phyloP scores from a whole-genome alignment of 2,888 invertebrate species.

The Archips xylosteana region DNA sequence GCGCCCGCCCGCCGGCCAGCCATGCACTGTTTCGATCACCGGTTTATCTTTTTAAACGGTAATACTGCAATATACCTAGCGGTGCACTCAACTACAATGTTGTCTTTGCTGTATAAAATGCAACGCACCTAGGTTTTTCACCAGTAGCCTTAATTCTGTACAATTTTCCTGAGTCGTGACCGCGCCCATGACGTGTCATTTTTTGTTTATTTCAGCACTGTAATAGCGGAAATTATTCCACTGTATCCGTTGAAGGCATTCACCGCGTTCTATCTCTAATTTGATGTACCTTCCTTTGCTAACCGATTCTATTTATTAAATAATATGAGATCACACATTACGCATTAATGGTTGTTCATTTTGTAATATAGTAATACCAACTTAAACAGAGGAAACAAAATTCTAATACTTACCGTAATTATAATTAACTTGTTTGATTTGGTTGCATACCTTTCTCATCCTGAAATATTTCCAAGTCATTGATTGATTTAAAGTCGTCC shows the following conservation, averaged over 20 bases:
- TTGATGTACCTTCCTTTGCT: neutral
- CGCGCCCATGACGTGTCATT: conserved; percentile 20
- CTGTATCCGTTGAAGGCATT: neutral
- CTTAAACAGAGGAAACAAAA: too few relatives aligned
- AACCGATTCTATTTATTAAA: neutral
- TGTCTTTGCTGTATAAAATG: neutral
- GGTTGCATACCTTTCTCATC: too few relatives aligned
- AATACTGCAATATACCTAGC: conserved; percentile 68
- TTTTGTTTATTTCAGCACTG: conserved; percentile 2
- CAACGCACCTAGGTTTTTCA: neutral
- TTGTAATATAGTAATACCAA: too few relatives aligned
- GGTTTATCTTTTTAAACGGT: conserved; percentile 82
- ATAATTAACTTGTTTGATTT: too few relatives aligned
- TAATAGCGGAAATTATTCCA: conserved; percentile 1
- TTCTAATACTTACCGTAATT: too few relatives aligned
- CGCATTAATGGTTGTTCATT: too few relatives aligned
- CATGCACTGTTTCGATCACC: conserved; percentile 81
- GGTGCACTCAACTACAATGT: conserved; percentile 38
- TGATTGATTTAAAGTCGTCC: too few relatives aligned
- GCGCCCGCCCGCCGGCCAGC: conserved; percentile 54
- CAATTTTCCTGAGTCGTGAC: conserved; percentile 7
- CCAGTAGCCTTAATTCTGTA: neutral
- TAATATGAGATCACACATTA: neutral
- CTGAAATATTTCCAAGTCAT: too few relatives aligned
- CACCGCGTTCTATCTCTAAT: neutral